phyloP scores from a whole-genome alignment of 2,888 invertebrate species.

The Meiosimyza decipiens region DNA sequence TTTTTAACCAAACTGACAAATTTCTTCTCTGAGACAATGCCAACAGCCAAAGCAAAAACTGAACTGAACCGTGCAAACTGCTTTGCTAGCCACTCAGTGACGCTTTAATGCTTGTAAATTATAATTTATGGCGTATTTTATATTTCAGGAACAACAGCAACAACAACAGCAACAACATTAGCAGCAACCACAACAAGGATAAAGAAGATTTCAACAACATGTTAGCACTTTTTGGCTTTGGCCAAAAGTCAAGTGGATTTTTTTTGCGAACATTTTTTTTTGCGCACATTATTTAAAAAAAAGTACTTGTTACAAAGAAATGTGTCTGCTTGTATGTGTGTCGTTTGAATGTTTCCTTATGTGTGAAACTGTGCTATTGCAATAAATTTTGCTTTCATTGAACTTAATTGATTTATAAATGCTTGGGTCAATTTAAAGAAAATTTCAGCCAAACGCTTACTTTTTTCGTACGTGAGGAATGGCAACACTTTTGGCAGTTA shows the following conservation, averaged over 20 bases:
- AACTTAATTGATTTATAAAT: constrained; percentile 46
- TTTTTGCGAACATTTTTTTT: constrained; percentile 8
- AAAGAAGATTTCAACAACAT: constrained; percentile 22
- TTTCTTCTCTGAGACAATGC: not conserved
- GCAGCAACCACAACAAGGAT: not conserved
- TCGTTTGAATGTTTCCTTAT: constrained; percentile 10
- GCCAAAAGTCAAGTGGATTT: constrained; percentile 35
- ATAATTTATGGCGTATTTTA: constrained; percentile 43
- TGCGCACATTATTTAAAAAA: not conserved
- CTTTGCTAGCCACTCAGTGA: constrained; percentile 32
- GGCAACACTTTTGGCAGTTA: constrained; percentile 2
- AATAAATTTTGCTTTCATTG: constrained; percentile 33
- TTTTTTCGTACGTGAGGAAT: not conserved
- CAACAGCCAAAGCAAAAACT: not conserved
- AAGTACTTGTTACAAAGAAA: not conserved
- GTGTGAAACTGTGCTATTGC: not conserved
- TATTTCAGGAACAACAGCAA: constrained; percentile 15
- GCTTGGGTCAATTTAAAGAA: constrained; percentile 42
- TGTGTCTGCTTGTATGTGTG: constrained; percentile 10
- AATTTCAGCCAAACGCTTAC: not conserved
- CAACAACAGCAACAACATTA: not conserved
- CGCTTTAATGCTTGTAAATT: constrained; percentile 42
- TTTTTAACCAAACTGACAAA: constrained; percentile 2
- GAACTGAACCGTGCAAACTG: not conserved
- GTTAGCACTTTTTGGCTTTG: constrained; percentile 11